Evolutionary conservation across 2,113 vertebrate species (phyloP), one percentile per base, ranked within the genome.

Genomic region (Aleadryas rufinucha): DNA sequence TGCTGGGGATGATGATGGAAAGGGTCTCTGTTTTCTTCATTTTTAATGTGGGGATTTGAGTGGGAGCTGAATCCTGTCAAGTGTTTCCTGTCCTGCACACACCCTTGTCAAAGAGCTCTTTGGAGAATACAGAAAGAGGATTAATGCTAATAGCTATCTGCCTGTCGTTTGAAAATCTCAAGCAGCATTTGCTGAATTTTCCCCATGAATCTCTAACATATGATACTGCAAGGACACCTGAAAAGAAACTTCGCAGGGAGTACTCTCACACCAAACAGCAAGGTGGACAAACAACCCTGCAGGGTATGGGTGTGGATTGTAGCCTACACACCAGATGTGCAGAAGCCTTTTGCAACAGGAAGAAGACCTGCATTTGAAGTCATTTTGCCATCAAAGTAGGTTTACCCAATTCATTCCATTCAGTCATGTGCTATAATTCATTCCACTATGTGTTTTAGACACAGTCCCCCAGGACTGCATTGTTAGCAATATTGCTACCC

Each of bases 131-230:
- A 89, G 90, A 95, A 96, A 97, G 96, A 95, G 92, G 95, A 97
- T 97, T 97, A 97, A 89, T 91, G 84, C 61, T 96, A 95, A 95
- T 95, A 97, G 83, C 85, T 95, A 65, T 92, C 95, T 95, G 96
- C 84, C 96, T 96, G 96, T 95, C 95, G 90, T 89, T 94, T 95
- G 82, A 95, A 96, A 96, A 50, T 92, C 93, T 96, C 93, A 79
- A 85, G 71, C 92, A 96, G 86, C 44, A 83, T 92, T 96, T 77
- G 83, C 89, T 95, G 90, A 82, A 87, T 97, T 96, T 96, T 91
- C 56, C 70, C 90, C 44, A 42, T 72, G 72, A 74, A 89, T 94
- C 83, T 78, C 54, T 89, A 92, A 61, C 27, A 50, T 37, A 66
- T 5, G 7, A 31, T 41, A 23, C 44, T 59, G 31, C 27, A n/a